Base-by-base conservation (phyloP, 64 coral and sea anemone species). In the Stylophora pistillata region DNA sequence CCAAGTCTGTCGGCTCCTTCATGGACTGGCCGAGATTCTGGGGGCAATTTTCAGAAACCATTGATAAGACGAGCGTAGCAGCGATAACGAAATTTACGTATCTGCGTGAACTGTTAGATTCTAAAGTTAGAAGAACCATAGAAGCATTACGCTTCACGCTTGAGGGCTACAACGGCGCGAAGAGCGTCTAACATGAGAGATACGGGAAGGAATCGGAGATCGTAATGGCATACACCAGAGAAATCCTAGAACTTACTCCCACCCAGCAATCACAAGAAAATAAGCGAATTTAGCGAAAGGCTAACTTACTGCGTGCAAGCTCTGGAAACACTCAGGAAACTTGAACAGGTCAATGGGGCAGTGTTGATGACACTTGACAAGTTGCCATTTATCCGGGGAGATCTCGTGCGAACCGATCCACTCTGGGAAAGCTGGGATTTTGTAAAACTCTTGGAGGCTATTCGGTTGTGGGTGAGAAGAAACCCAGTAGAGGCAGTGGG, bases 11-110 rank as follows among this genome's bases (percentile, higher is more conserved):
- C 37, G 0, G 37, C 7, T 4, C 37, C 69, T 71, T n/a, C 26
- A 75, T 75, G 73, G 73, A 75, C 73, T 75, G 73, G 73, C 73
- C 4, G 5, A 5, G 34, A 75, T 75, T 75, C 20, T 75, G 73
- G 73, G 73, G 73, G 53, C 69, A 71, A 7, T 71, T 71, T 23
- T n/a, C 69, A 4, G 69, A 71, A 71, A n/a, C 69, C 2, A 47
- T 75, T 33, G 30, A 75, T 53, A 75, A 75, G 20, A 75, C 34
- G 73, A 52, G 15, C 37, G 37, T 75, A 2, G 13, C 14, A 47
- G 3, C 73, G 71, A 75, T 75, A 2, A 75, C 73, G 31, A 75
- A 75, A 53, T 75, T 75, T 52, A 53, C 73, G 3, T 75, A 75
- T 18, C 37, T 75, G 17, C 37, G 34, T 15, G 73, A 37, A 47